Evolutionary conservation across 2,797 vertebrate species (phyloP).

Genomic region (Hybognathus amarus): DNA sequence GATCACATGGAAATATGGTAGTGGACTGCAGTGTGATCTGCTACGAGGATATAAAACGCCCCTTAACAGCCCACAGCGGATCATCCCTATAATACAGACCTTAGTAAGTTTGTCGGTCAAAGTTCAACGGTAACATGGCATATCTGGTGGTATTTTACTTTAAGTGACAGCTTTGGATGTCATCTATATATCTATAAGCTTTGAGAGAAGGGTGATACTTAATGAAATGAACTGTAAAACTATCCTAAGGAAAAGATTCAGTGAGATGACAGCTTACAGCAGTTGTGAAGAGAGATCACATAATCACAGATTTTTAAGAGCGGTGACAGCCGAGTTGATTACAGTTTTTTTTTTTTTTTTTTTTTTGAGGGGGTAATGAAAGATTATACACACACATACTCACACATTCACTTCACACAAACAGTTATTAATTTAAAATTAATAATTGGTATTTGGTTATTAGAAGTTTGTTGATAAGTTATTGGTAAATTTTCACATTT

Average conservation of each 20-base stretch:
- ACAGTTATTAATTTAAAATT: background rate
- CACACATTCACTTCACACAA: too few species aligned
- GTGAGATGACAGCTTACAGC: slow-evolving; percentile 1
- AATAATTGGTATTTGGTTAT: background rate
- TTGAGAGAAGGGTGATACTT: background rate
- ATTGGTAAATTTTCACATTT: background rate
- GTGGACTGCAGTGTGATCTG: background rate
- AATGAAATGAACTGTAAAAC: background rate
- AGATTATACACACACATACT: too few species aligned
- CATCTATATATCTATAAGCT: background rate
- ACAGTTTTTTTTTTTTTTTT: background rate
- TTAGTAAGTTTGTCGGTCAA: background rate
- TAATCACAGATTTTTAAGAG: background rate
- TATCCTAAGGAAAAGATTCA: background rate
- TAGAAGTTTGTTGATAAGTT: background rate
- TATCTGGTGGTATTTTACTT: slow-evolving; percentile 1
- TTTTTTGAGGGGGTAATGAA: slow-evolving; percentile 1
- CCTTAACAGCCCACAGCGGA: background rate
- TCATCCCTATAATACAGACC: background rate
- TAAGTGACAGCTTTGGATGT: background rate
- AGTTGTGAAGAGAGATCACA: background rate
- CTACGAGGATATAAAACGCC: background rate
- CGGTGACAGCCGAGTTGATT: background rate
- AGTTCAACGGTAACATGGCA: background rate
- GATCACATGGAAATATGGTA: background rate